A percentile compares a stretch with the other conserved stretches of the same genome.
Evolutionary conservation across 1,140 invertebrate genomes (phyloP).

Genomic region (Schlechtendalia chinensis): DNA sequence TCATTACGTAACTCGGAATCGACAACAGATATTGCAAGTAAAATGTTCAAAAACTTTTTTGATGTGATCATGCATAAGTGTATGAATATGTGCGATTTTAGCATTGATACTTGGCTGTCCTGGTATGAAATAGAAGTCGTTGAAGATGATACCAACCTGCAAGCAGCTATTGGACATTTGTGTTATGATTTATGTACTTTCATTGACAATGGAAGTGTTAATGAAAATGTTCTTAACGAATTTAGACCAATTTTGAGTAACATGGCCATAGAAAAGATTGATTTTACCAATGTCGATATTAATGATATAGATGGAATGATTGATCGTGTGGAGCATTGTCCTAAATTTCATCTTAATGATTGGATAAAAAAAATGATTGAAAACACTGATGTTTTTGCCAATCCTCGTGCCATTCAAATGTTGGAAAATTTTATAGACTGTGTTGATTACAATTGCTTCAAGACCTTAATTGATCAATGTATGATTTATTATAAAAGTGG

Average conservation of each 20-base stretch:
- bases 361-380: constrained; percentile 26
- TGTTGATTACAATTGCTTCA: constrained; percentile 31
- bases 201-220: constrained; percentile 1
- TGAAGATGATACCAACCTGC: constrained; percentile 25
- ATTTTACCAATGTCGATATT: not conserved
- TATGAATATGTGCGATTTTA: constrained; percentile 31
- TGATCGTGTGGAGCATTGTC: not conserved
- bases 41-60: constrained; percentile 5
- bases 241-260: constrained; percentile 11
- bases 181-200: constrained; percentile 32
- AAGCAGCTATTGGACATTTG: constrained; percentile 16
- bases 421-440: not conserved
- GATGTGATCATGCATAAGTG: not conserved
- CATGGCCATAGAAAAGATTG: constrained; percentile 21
- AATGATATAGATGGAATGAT: not conserved
- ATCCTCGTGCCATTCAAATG: not conserved
- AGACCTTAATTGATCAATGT: not conserved
- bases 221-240: not conserved
- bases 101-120: constrained; percentile 14
- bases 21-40: not conserved
- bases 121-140: constrained; percentile 28
- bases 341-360: not conserved
- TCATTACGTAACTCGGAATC: not conserved
- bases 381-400: not conserved
- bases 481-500: not conserved